These are phyloP conservation scores for Andrena dorsata DNA, from an alignment of 2,888 invertebrate species.

Conservation along the genomic window DNA sequence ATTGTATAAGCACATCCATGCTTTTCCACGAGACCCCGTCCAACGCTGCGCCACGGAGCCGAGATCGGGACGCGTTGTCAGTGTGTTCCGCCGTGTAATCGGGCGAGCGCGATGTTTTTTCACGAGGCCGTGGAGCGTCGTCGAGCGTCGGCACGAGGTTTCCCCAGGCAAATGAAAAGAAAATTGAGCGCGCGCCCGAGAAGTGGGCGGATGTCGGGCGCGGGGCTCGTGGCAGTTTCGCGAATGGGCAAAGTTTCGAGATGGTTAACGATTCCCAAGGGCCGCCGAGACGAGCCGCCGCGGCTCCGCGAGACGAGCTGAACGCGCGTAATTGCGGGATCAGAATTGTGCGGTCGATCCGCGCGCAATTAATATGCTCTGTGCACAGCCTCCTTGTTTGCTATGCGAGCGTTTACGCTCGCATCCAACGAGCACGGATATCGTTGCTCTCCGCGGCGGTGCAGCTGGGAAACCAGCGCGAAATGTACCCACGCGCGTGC, in stretches of 20 bases:
- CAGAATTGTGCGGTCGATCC: constrained; percentile 69
- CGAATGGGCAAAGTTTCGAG: constrained; percentile 69
- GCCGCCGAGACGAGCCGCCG: constrained; percentile 60
- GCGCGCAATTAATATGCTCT: constrained; percentile 70
- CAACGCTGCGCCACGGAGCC: no score
- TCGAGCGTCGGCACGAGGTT: constrained; percentile 44
- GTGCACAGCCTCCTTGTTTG: constrained; percentile 47
- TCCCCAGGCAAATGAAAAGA: constrained; percentile 55
- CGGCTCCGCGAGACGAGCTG: constrained; percentile 63
- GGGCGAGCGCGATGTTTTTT: constrained; percentile 29
- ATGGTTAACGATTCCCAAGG: constrained; percentile 70
- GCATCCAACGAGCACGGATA: constrained; percentile 10
- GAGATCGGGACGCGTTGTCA: background rate
- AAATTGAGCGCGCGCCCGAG: constrained; percentile 41
- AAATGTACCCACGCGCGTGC: background rate
- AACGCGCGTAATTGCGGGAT: constrained; percentile 71
- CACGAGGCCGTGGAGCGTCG: constrained; percentile 23
- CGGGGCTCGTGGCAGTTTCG: constrained; percentile 58
- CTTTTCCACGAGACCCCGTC: no score
- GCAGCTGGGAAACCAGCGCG: background rate
- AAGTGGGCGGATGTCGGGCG: constrained; percentile 2
- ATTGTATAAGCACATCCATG: no score
- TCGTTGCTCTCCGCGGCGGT: background rate
- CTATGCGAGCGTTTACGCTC: constrained; percentile 44
- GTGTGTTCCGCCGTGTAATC: constrained; percentile 27